A percentile compares a stretch with the other conserved stretches of the same genome.
These are phyloP conservation scores for Rhabdornis inornatus DNA, from an alignment of 2,113 vertebrate genomes.

Conservation along the genomic window DNA sequence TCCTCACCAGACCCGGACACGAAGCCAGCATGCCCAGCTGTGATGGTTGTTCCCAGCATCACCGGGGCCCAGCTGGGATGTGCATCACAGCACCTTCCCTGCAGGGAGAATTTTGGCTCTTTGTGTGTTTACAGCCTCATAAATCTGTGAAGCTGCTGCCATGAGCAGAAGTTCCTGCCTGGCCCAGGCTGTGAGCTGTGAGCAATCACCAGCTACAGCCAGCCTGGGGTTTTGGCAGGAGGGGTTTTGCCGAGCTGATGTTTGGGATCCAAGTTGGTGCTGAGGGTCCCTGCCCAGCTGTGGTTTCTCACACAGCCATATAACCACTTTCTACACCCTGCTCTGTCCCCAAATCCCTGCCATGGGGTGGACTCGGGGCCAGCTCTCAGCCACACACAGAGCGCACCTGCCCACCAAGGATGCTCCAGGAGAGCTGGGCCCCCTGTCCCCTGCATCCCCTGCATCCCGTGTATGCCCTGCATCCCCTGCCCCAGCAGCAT, in stretches of 20 bases:
- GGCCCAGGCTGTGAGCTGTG: fast-evolving
- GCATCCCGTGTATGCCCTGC: no score
- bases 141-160: not conserved
- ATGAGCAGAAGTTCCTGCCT: not conserved
- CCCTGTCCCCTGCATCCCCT: fast-evolving
- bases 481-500: not conserved
- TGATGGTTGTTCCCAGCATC: not conserved
- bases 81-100: not conserved
- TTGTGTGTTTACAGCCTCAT: not conserved
- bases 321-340: not conserved
- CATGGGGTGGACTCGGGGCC: fast-evolving
- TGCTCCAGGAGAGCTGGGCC: not conserved
- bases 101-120: not conserved
- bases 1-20: fast-evolving
- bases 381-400: not conserved
- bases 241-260: no score
- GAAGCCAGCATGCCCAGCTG: not conserved
- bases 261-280: fast-evolving
- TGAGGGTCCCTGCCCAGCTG: not conserved
- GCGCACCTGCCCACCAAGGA: fast-evolving
- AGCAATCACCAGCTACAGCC: not conserved
- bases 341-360: not conserved
- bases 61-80: not conserved
- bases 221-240: not conserved
- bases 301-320: fast-evolving